Evolutionary conservation across 2,888 invertebrate species (phyloP), one percentile per base, ranked within the genome.

Genomic region (Eudemis profundana): DNA sequence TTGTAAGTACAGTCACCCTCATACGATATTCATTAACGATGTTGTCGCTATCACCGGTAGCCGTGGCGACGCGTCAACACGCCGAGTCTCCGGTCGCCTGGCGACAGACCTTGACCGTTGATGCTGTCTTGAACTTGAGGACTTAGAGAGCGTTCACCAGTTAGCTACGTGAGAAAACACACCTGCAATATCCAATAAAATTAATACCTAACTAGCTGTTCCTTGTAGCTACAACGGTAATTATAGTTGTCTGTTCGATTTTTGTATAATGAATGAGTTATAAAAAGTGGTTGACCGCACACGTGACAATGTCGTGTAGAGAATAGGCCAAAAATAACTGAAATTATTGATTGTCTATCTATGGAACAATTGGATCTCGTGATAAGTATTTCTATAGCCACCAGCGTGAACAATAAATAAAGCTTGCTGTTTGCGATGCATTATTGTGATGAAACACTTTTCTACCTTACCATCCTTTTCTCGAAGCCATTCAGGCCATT

Each of bases 21-120:
- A 53, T 15, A 15, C 21, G 38, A 33, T 49, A 49, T 50, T 7
- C 14, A 53, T 49, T 62, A 23, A 29, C 19, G 47, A 56, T 12
- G 56, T 36, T 29, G 57, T 17, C 40, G 42, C 44, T 38, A 10
- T 46, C 46, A 21, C 10, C 14, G 19, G 59, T 65, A 19, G 23
- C 65, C 46, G 7, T 29, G 27, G 60, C 65, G 53, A 65, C 65
- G 59, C 51, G 60, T 50, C 53, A 65, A 65, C 57, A 63, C 27
- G 7, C 8, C 47, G 33, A 21, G 46, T 27, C 15, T 0, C 12
- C 21, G 44, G 46, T 50, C 44, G 46, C 40, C 50, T 27, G 44
- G 57, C 50, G 19, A 61, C 15, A 33, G 51, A n/a, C 40, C 40
- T 54, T 54, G 38, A 40, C 49, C 21, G n/a, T 23, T 17, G 56